Base-by-base conservation (phyloP, 2,797 vertebrate species). In the Poeciliopsis infans region DNA sequence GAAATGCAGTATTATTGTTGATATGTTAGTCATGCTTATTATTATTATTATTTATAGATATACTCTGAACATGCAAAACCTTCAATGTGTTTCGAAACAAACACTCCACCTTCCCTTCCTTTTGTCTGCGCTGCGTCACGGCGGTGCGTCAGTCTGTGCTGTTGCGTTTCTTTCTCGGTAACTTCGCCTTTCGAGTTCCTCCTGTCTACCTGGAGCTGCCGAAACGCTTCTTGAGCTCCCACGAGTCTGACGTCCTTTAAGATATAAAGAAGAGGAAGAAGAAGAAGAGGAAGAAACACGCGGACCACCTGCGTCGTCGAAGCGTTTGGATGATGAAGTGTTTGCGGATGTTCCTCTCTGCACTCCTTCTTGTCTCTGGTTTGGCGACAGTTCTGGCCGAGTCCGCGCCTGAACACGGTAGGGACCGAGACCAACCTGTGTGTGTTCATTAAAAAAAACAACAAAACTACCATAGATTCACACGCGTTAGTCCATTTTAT, bases 301-400 rank as follows among this genome's bases (percentile, higher is more conserved):
- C 73, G 73, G 61, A 10, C 64, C 77, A 36, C 39, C 70, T 28
- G 25, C 25, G 55, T 80, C 20, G 69, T 80, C 7, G 18, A 1
- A 47, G 41, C 5, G 41, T 1, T 36, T 25, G 71, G 66, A 53
- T 12, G 49, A 77, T 79, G 72, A 94, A 92, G 94, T 87, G 84
- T 79, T 86, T 79, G 3, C 82, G 91, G 85, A 81, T 78, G 83
- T 83, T 86, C 18, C 13, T 89, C 64, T 64, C 91, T 2, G 77
- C 82, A 46, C 36, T 93, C 0, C 80, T 96, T n/a, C 46, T 96
- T 18, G 12, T 94, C 59, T 69, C 92, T 47, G 86, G 87, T 33
- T 80, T 94, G 85, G 83, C 79, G 51, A 79, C 81, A 15, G 90
- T 88, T 76, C 79, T 84, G 39, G 89, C 88, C 0, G 85, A 94